phyloP scores from a whole-genome alignment of 2,797 vertebrate species.

The Rhyacichthys aspro region DNA sequence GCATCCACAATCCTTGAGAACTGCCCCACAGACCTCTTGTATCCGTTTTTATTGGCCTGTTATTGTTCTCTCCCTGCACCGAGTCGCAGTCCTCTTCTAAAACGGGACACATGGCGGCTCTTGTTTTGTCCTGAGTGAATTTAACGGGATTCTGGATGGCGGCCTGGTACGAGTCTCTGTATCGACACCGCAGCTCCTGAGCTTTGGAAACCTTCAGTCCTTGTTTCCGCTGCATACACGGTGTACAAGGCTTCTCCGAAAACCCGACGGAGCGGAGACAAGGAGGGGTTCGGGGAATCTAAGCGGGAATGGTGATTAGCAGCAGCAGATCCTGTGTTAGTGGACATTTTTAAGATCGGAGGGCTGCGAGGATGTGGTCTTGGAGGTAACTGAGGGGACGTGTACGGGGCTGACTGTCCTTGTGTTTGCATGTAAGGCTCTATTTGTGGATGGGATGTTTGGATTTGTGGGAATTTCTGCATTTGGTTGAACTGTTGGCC shows the following conservation, averaged over 20 bases:
- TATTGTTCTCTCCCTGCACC: constrained; percentile 55
- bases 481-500: constrained; percentile 18
- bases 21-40: constrained; percentile 31
- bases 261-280: constrained; percentile 61
- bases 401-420: constrained; percentile 18
- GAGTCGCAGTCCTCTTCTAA: constrained; percentile 72
- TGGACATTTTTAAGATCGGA: neutral
- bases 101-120: constrained; percentile 52
- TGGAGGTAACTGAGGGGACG: constrained; percentile 17
- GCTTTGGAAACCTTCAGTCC: constrained; percentile 53
- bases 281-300: constrained; percentile 37
- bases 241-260: constrained; percentile 82
- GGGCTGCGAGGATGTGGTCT: constrained; percentile 32
- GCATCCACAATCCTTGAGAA: constrained; percentile 27
- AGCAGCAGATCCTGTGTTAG: constrained; percentile 13
- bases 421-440: constrained; percentile 33
- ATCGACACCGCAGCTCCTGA: constrained; percentile 74
- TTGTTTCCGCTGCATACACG: constrained; percentile 76
- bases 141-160: constrained; percentile 78
- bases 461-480: constrained; percentile 22
- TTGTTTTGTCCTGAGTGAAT: constrained; percentile 56
- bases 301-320: constrained; percentile 38
- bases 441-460: constrained; percentile 12
- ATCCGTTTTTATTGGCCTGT: constrained; percentile 43
- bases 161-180: constrained; percentile 82